Base-by-base conservation (phyloP, 2,888 invertebrate genomes). In the Tipula lateralis region DNA sequence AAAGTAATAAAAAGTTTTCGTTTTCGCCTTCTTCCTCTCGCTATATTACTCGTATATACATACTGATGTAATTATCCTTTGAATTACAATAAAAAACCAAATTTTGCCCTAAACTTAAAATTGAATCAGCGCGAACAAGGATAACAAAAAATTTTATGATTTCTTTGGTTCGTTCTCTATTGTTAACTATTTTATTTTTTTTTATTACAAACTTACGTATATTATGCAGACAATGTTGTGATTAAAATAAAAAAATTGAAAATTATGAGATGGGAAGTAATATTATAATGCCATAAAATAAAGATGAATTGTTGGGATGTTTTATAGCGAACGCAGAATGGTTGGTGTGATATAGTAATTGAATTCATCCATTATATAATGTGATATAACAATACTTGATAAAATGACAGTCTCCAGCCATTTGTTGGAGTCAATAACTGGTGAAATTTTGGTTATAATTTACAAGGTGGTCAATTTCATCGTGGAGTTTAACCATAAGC, bases 101-200 rank as follows among this genome's bases (percentile, higher is more conserved):
- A 66, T 66, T 66, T 66, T 66, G 66, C 66, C 66, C 66, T 66
- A 66, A 66, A 66, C 66, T 66, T 3, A 66, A 66, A 66, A 66
- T 66, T 66, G 24, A 66, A 24, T 66, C 66, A 66, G 66, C 66
- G 66, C 66, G 32, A 5, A 66, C 66, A 66, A 66, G 66, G 24
- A 66, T 66, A 66, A 24, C 66, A 66, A 66, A 66, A 66, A 66
- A 66, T 19, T 9, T 66, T 66, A 66, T 24, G 66, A 24, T 66
- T 66, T 66, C 12, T 50, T 50, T 16, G 9, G 24, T 66, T 66
- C 66, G 66, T 19, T 66, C 66, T 19, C 24, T 66, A 66, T 66
- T 66, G 66, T 66, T 66, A 66, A 66, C 66, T 66, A 66, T 66
- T 66, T 66, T 66, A n/a, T 66, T 24, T 7, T 66, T 66, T 19